phyloP scores from a whole-genome alignment of 2,797 vertebrate species.

The Alcedo atthis region DNA sequence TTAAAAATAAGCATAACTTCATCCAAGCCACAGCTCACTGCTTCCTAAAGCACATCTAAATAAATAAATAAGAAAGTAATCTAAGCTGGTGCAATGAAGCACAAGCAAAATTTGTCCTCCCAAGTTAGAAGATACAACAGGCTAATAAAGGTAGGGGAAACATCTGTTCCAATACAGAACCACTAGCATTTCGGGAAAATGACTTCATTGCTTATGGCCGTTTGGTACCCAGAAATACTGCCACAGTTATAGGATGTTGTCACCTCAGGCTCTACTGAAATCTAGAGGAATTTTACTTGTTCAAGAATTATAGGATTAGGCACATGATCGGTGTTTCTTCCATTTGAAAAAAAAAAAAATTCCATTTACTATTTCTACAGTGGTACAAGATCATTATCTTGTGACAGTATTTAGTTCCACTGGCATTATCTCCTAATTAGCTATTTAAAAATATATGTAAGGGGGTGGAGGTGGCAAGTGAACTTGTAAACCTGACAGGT shows the following conservation, averaged over 20 bases:
- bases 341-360: constrained; percentile 56
- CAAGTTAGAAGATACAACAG: constrained; percentile 41
- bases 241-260: constrained; percentile 50
- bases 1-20: constrained; percentile 56
- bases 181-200: constrained; percentile 55
- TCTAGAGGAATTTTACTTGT: constrained; percentile 60
- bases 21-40: constrained; percentile 36
- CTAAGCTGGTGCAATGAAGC: constrained; percentile 34
- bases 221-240: constrained; percentile 64
- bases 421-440: constrained; percentile 57
- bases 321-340: constrained; percentile 49
- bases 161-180: constrained; percentile 49
- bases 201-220: constrained; percentile 17
- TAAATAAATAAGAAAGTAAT: neutral
- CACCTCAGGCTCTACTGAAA: constrained; percentile 57
- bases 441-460: constrained; percentile 61
- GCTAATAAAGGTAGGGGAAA: constrained; percentile 69
- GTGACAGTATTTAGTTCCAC: constrained; percentile 33
- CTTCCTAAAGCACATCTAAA: constrained; percentile 11
- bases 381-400: constrained; percentile 35
- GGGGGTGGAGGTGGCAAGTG: neutral
- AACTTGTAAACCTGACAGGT: constrained; percentile 44
- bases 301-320: constrained; percentile 63
- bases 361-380: constrained; percentile 20
- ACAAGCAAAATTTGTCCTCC: constrained; percentile 45